Evolutionary conservation across 1,140 invertebrate species (phyloP).

Genomic region (Latrodectus geometricus): DNA sequence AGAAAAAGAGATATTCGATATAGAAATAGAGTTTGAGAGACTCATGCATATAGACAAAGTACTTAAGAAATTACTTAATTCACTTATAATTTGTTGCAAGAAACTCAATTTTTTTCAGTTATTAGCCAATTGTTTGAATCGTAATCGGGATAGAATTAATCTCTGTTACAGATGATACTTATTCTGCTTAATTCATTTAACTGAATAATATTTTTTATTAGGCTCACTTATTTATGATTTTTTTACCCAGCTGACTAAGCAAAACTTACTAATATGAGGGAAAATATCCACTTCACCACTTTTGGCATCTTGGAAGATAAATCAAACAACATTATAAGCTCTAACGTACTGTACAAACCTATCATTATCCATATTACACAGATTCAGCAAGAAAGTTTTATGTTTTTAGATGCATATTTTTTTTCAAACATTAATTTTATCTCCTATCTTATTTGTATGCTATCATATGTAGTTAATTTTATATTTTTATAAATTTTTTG

Average conservation of each 20-base stretch:
- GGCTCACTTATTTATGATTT: background rate
- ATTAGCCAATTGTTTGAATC: background rate
- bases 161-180: background rate
- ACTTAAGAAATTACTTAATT: background rate
- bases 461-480: too few species aligned
- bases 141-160: background rate
- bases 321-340: conserved; percentile 19
- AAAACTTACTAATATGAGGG: background rate
- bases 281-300: conserved; percentile 13
- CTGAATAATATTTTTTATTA: background rate
- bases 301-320: conserved; percentile 26
- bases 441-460: background rate
- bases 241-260: conserved; percentile 3
- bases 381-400: background rate
- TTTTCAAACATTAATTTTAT: background rate
- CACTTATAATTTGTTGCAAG: background rate
- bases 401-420: background rate
- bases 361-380: conserved; percentile 1
- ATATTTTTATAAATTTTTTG: too few species aligned
- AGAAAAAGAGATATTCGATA: too few species aligned
- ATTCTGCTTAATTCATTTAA: background rate
- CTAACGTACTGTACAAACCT: background rate
- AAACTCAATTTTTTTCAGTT: background rate
- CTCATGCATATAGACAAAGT: background rate
- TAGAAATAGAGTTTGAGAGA: background rate